Evolutionary conservation across 2,888 invertebrate species (phyloP), one percentile per base, ranked within the genome.

Genomic region (Catocala fraxini): DNA sequence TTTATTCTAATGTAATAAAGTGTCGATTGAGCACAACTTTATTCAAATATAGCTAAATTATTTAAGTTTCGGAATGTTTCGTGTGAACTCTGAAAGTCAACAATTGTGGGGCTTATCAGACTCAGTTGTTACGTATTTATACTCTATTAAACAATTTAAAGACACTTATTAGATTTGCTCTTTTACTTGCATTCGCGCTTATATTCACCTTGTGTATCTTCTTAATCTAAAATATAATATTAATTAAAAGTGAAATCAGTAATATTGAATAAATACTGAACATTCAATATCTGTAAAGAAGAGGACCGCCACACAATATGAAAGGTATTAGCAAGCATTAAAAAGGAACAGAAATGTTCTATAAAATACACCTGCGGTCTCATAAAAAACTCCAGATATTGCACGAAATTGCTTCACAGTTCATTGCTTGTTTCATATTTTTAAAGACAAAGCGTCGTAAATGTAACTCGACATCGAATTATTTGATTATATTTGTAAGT

Each of bases 291-390:
- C 51, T 53, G 56, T 58, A 48, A 12, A 15, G 45, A 68, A 64
- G 53, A 25, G 51, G 56, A 63, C 59, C 41, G 46, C 63, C 73
- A 83, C 72, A 81, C 13, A 60, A 82, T 82, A 84, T 80, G 74
- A 79, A 81, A 85, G 77, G 84, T 85, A 80, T 83, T 77, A 78
- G 76, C 78, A 71, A 76, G 73, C 82, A 86, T 87, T 83, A 86
- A 85, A 15, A 83, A 73, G 79, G 80, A 82, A 81, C 81, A 82
- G 73, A 82, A 82, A 72, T 76, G 81, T 82, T 81, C 85, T 83
- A 89, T 90, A 89, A 90, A 89, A 82, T 84, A 87, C 90, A 90
- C 89, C 89, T 89, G 90, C 77, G 87, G 86, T 85, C 84, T 80
- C 83, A 83, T 87, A 88, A 89, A 89, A 88, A 86, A 63, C 62